Evolutionary conservation across 2,113 vertebrate genomes (phyloP).

Genomic region (Aegithalos caudatus): DNA sequence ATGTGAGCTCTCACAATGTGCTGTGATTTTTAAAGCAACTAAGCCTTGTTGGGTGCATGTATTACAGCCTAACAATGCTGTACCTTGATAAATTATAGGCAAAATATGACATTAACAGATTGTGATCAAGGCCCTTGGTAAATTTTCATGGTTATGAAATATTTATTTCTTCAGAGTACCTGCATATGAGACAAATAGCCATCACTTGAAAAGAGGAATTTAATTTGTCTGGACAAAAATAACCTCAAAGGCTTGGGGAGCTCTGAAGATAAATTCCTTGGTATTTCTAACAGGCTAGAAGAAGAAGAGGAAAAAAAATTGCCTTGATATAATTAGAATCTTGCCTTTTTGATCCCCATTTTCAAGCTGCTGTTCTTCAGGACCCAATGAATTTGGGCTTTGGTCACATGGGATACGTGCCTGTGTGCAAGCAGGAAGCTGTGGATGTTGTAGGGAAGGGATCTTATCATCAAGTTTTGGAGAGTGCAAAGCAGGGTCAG

Average conservation of each 20-base stretch:
- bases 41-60: not conserved
- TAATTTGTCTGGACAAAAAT: not conserved
- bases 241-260: not conserved
- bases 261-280: not conserved
- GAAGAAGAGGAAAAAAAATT: not conserved
- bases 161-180: not conserved
- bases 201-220: not conserved
- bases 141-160: not conserved
- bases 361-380: not conserved
- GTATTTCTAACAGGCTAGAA: not conserved
- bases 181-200: not conserved
- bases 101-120: not conserved
- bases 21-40: not conserved
- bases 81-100: not conserved
- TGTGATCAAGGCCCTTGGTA: not conserved
- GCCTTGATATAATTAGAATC: not conserved
- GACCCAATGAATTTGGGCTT: not conserved
- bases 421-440: not conserved
- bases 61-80: not conserved
- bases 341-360: not conserved
- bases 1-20: not conserved
- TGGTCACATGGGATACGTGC: accelerated
- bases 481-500: accelerated
- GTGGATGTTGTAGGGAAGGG: not conserved
- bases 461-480: not conserved